Percentiles rank a stretch among this genome's conserved stretches.
Evolutionary conservation across 2,888 invertebrate genomes (phyloP).

Genomic region (Agrochola circellaris): DNA sequence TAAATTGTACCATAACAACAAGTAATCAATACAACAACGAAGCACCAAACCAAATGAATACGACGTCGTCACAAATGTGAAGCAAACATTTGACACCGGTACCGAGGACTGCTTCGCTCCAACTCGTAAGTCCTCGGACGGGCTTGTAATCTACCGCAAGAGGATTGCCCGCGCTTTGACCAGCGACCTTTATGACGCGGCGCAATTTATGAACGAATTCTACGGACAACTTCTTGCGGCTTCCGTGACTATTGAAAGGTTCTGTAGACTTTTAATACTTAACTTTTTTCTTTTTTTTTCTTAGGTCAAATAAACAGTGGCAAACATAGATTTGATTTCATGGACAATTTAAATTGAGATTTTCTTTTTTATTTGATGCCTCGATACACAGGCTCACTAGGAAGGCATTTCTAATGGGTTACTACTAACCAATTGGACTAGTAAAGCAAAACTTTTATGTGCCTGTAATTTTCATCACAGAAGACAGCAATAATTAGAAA

Average conservation of each 20-base stretch:
- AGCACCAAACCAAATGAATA: not conserved
- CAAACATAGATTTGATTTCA: not conserved
- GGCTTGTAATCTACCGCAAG: slow-evolving; percentile 55
- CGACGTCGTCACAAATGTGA: slow-evolving; percentile 12
- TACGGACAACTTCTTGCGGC: not conserved
- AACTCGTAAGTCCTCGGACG: slow-evolving; percentile 46
- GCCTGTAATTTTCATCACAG: no score
- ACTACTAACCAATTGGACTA: not conserved
- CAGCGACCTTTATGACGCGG: slow-evolving; percentile 42
- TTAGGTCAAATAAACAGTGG: no score
- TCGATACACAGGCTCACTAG: not conserved
- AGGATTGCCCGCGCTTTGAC: slow-evolving; percentile 54
- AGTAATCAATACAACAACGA: not conserved
- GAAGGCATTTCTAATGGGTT: not conserved
- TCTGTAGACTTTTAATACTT: not conserved
- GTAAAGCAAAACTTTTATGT: not conserved
- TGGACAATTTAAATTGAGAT: not conserved
- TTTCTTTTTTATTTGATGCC: not conserved
- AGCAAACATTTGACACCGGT: slow-evolving; percentile 29
- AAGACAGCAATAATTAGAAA: not conserved
- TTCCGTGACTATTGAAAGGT: slow-evolving; percentile 8
- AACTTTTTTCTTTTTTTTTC: no score
- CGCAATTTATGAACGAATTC: slow-evolving; percentile 38
- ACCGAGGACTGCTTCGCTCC: not conserved
- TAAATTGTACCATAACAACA: not conserved